phyloP scores from a whole-genome alignment of 1,140 invertebrate genomes.

The Caenorhabditis remanei region DNA sequence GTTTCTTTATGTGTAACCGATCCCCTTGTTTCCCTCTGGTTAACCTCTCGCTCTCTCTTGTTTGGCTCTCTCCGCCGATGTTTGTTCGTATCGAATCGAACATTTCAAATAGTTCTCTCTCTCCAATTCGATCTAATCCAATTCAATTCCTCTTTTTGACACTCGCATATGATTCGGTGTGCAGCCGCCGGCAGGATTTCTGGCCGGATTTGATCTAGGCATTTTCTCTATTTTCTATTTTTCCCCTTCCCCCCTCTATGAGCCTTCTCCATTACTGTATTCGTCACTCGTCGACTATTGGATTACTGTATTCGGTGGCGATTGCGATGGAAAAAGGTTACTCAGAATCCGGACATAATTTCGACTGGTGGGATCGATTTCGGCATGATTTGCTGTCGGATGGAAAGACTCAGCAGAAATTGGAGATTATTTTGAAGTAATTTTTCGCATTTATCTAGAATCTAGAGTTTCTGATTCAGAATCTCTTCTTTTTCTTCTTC shows the following conservation, averaged over 20 bases:
- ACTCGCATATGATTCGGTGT: conserved; percentile 26
- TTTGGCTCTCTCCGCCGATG: background rate
- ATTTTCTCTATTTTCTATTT: background rate
- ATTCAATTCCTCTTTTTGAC: conserved; percentile 13
- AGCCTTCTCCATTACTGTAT: conserved; percentile 34
- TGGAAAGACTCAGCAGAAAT: conserved; percentile 33
- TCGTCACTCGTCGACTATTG: conserved; percentile 18
- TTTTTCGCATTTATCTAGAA: background rate
- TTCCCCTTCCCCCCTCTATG: background rate
- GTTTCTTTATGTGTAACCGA: conserved; percentile 14
- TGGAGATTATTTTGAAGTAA: conserved; percentile 40
- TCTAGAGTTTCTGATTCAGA: too few species aligned
- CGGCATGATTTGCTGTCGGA: conserved; percentile 16
- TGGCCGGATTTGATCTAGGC: background rate
- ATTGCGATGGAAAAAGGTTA: conserved; percentile 21
- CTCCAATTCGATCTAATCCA: background rate
- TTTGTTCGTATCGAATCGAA: conserved; percentile 54
- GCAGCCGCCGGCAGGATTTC: background rate
- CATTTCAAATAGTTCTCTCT: conserved; percentile 44
- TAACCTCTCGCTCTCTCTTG: conserved; percentile 30
- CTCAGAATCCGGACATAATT: background rate
- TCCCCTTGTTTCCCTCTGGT: background rate
- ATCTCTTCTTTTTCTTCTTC: too few species aligned
- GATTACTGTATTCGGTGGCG: conserved; percentile 41
- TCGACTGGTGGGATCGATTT: conserved; percentile 49